Evolutionary conservation across 2,888 invertebrate genomes (phyloP).

Genomic region (Rhyacophila evoluta): DNA sequence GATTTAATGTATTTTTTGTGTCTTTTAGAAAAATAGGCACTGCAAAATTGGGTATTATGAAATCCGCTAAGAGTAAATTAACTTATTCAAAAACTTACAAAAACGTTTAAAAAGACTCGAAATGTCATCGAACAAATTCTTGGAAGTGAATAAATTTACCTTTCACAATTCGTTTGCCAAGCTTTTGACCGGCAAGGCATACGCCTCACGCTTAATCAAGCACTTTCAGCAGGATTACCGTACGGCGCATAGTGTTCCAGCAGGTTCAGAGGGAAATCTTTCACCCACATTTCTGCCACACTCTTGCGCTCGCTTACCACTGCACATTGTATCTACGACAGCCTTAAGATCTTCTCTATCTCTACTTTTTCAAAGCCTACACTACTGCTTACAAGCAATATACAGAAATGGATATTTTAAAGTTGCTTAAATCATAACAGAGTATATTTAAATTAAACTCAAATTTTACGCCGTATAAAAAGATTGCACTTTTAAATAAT

Average conservation of each 20-base stretch:
- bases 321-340: background rate
- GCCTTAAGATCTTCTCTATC: background rate
- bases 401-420: background rate
- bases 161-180: constrained; percentile 10
- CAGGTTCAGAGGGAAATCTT: background rate
- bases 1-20: too few species aligned
- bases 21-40: too few species aligned
- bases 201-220: constrained; percentile 28
- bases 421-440: too few species aligned
- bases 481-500: too few species aligned
- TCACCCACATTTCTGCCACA: background rate
- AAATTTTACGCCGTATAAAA: too few species aligned
- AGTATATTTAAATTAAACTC: too few species aligned
- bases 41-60: too few species aligned
- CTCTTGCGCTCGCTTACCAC: background rate
- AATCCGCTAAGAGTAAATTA: too few species aligned
- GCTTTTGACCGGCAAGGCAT: constrained; percentile 13
- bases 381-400: background rate
- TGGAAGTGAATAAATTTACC: background rate
- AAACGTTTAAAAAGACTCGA: too few species aligned
- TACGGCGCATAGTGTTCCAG: background rate
- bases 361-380: background rate
- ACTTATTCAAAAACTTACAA: too few species aligned
- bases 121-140: background rate
- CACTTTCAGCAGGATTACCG: background rate